phyloP scores from a whole-genome alignment of 1,140 invertebrate genomes.

The Tetranychus urticae region DNA sequence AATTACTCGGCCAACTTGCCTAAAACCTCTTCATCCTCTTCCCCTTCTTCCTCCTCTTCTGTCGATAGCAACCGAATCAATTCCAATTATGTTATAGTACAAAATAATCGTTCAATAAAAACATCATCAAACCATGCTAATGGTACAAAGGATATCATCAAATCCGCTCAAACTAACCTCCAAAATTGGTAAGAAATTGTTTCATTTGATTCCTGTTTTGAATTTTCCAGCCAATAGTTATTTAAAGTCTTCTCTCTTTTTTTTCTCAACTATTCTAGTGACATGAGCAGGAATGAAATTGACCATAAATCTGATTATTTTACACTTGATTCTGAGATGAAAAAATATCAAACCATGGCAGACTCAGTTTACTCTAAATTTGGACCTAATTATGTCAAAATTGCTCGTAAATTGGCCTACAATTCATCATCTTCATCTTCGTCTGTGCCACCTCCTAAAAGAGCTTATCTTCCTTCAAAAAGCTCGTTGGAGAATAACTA shows the following conservation, averaged over 20 bases:
- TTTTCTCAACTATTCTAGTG: too few relatives aligned
- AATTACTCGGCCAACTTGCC: too few relatives aligned
- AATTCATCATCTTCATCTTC: neutral
- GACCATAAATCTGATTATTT: too few relatives aligned
- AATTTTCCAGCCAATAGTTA: too few relatives aligned
- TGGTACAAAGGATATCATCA: too few relatives aligned
- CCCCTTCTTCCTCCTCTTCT: neutral
- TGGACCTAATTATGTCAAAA: neutral
- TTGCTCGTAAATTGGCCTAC: neutral
- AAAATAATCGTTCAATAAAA: neutral
- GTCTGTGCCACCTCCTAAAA: neutral
- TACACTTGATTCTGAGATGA: too few relatives aligned
- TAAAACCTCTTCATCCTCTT: neutral
- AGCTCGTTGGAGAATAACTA: neutral
- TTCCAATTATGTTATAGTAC: neutral
- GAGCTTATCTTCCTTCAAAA: neutral
- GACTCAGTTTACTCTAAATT: neutral
- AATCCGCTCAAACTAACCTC: too few relatives aligned
- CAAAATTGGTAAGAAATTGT: too few relatives aligned
- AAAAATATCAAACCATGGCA: neutral
- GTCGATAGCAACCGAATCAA: neutral
- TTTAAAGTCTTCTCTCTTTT: too few relatives aligned
- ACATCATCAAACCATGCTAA: too few relatives aligned
- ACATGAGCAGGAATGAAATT: too few relatives aligned
- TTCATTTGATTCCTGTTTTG: too few relatives aligned